Percentiles rank a stretch among this genome's conserved stretches.
phyloP scores from a whole-genome alignment of 1,140 invertebrate genomes.

The Drosophila ironensis region DNA sequence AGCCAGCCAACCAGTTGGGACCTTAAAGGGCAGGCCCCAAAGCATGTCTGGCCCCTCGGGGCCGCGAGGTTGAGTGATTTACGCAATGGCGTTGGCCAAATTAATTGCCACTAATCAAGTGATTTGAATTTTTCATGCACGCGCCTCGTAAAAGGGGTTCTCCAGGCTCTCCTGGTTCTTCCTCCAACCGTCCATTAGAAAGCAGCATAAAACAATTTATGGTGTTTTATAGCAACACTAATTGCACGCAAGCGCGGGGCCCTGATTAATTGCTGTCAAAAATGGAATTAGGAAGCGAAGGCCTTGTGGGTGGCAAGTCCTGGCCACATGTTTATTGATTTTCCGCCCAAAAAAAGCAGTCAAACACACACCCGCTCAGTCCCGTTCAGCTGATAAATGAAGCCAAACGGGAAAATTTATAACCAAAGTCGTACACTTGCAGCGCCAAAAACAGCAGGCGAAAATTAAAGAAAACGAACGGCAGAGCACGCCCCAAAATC shows the following conservation, averaged over 20 bases:
- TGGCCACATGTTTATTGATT: constrained; percentile 59
- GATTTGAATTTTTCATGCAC: constrained; percentile 72
- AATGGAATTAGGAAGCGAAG: constrained; percentile 22
- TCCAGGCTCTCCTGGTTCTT: background rate
- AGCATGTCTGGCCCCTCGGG: constrained; percentile 1
- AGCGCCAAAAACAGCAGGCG: constrained; percentile 5
- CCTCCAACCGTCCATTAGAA: constrained; percentile 23
- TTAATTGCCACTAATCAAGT: constrained; percentile 75
- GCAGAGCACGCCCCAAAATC: constrained; percentile 40
- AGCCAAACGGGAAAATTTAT: constrained; percentile 44
- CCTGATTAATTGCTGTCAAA: constrained; percentile 57
- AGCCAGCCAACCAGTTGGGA: too few species aligned
- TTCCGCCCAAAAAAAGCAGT: constrained; percentile 7
- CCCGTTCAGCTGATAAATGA: constrained; percentile 37
- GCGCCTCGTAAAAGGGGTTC: constrained; percentile 45
- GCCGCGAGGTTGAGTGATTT: constrained; percentile 37
- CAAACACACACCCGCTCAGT: background rate
- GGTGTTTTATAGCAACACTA: constrained; percentile 51
- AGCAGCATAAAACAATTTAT: constrained; percentile 59
- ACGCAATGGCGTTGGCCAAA: constrained; percentile 42
- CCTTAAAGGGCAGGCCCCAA: background rate
- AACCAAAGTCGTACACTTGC: constrained; percentile 6
- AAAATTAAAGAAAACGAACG: constrained; percentile 44
- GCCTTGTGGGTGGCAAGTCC: background rate
- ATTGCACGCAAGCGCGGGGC: constrained; percentile 56